Base-by-base conservation (phyloP, 1,140 invertebrate species). In the Lutraria rhynchaena region DNA sequence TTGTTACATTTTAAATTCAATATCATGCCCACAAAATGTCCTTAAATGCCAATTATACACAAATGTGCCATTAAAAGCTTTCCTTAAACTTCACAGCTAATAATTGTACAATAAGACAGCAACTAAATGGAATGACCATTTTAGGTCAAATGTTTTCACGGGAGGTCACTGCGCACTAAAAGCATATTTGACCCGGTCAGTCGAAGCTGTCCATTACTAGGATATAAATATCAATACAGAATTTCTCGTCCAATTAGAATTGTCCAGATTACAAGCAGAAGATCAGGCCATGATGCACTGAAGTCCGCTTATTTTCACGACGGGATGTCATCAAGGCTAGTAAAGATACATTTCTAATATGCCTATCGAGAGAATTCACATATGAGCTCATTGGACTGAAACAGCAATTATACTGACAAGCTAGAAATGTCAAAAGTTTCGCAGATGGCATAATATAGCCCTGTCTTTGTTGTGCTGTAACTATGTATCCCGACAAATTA, bases 81-180 rank as follows among this genome's bases (percentile, higher is more conserved):
- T 7, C 15, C 5, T 41, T 41, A 41, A 41, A 41, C 37, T 41
- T 41, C 37, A 41, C 37, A 41, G 37, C 15, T 41, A 7, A 41
- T 41, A 41, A 41, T 41, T 41, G 37, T 41, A 41, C 37, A 41
- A 41, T 41, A 41, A 41, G 37, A 41, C 37, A 41, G 37, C 37
- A 5, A 41, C 37, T 41, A 41, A 41, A 41, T 15, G 15, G 24
- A 61, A 75, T 75, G 73, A 44, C 24, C 73, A 63, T 46, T 75
- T 74, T 60, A 61, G 37, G 73, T 51, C 33, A 75, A 27, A 33
- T 13, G 44, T 75, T 61, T 75, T 60, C 37, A 75, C 58, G 31
- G 29, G 58, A 75, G 55, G 73, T 75, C 73, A 75, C 35, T 61
- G 73, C 58, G 58, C 73, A 75, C 73, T 75, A 75, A 75, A 75